Percentiles rank a stretch among this genome's conserved stretches.
Evolutionary conservation across 2,797 vertebrate genomes (phyloP).

Genomic region (Phrynocephalus vlangalii): DNA sequence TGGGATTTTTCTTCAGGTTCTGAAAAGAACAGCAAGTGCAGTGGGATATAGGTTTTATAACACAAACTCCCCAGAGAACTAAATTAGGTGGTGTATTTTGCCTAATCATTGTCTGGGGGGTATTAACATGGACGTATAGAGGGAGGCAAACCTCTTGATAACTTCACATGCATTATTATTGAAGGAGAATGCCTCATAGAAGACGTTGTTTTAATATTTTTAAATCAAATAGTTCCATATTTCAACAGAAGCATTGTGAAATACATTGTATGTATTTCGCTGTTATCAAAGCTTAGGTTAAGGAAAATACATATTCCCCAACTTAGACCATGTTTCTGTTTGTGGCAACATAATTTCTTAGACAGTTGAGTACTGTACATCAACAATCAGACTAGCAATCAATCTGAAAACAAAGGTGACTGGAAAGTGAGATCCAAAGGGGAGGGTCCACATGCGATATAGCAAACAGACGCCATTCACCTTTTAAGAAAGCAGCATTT

Average conservation of each 20-base stretch:
- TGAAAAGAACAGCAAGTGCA: conserved; percentile 27
- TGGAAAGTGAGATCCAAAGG: too few relatives aligned
- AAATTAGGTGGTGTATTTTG: background rate
- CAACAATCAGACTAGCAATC: too few relatives aligned
- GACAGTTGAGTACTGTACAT: too few relatives aligned
- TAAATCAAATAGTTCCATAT: background rate
- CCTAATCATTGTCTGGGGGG: background rate
- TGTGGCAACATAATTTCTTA: too few relatives aligned
- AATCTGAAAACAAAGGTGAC: too few relatives aligned
- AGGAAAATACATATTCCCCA: too few relatives aligned
- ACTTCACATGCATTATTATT: background rate
- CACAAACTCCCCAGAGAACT: background rate
- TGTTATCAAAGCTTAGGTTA: too few relatives aligned
- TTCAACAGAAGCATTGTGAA: background rate
- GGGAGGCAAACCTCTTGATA: background rate
- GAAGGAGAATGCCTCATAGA: background rate
- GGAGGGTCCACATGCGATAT: too few relatives aligned
- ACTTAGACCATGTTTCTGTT: too few relatives aligned
- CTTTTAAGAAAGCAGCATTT: too few relatives aligned
- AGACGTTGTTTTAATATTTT: background rate
- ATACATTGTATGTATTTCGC: background rate
- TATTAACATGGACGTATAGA: background rate
- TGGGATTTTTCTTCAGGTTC: background rate
- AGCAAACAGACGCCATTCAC: too few relatives aligned
- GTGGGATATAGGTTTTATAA: background rate